A percentile compares a stretch with the other conserved stretches of the same genome.
These are phyloP conservation scores for Anser brachyrhynchus DNA, from an alignment of 2,113 vertebrate genomes.

Conservation along the genomic window DNA sequence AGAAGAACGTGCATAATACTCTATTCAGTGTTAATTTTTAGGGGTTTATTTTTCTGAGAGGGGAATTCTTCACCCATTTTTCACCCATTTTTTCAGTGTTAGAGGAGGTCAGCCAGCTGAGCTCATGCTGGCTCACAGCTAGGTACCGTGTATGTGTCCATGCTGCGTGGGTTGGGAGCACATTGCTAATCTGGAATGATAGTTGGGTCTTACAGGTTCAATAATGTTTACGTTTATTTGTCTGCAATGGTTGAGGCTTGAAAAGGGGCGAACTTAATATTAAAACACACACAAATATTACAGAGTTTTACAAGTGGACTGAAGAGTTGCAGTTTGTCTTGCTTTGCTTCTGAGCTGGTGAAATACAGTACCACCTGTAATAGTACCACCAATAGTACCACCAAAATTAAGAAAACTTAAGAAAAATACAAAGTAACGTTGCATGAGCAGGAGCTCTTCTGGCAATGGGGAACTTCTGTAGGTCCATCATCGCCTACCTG, in stretches of 20 bases:
- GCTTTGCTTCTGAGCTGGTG: background rate
- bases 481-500: background rate
- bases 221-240: background rate
- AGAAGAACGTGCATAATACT: background rate
- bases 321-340: background rate
- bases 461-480: background rate
- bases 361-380: background rate
- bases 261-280: background rate
- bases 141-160: background rate
- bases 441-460: background rate
- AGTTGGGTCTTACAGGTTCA: background rate
- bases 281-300: background rate
- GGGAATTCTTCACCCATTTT: background rate
- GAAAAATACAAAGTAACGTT: background rate
- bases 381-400: too few species aligned
- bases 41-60: background rate
- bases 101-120: background rate
- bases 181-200: background rate
- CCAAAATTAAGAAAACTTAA: background rate
- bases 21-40: background rate
- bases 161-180: rapidly evolving
- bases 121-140: background rate
- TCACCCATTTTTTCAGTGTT: too few species aligned
- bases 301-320: background rate
- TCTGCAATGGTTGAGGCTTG: background rate